Conservation (phyloP, 2,888 invertebrate genomes). For the Cenopis cana region DNA sequence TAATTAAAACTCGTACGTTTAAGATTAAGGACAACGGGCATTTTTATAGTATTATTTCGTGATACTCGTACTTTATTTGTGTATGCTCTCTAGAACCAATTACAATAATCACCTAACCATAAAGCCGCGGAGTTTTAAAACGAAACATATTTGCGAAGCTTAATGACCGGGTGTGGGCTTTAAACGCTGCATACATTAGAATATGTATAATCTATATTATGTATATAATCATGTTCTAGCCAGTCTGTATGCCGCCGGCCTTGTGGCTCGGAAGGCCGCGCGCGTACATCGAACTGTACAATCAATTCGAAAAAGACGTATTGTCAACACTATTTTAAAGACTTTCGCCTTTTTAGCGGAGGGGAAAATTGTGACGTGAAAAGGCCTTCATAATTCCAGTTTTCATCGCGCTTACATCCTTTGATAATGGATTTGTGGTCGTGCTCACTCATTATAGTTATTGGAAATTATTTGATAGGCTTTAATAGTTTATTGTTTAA, state of each 20-base stretch:
- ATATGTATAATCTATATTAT: slow-evolving; percentile 42
- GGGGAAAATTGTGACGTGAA: background rate
- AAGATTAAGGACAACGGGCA: background rate
- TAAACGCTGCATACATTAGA: slow-evolving; percentile 41
- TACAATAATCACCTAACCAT: slow-evolving; percentile 12
- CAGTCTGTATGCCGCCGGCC: slow-evolving; percentile 77
- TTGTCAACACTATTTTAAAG: background rate
- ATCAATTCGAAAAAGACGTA: slow-evolving; percentile 47
- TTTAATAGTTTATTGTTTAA: slow-evolving; percentile 56
- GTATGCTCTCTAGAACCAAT: background rate
- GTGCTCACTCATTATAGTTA: slow-evolving; percentile 18
- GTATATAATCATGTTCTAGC: slow-evolving; percentile 53
- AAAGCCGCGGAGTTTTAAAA: slow-evolving; percentile 33
- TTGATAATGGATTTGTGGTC: background rate
- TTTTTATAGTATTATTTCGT: too few species aligned
- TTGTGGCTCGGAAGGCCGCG: slow-evolving; percentile 70
- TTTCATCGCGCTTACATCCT: background rate
- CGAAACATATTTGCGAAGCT: slow-evolving; percentile 30
- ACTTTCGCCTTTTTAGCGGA: background rate
- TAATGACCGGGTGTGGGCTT: slow-evolving; percentile 41
- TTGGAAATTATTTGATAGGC: slow-evolving; percentile 16
- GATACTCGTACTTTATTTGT: background rate
- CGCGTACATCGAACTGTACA: slow-evolving; percentile 62
- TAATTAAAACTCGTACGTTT: background rate
- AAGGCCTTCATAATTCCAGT: background rate